Evolutionary conservation across 2,113 vertebrate species (phyloP), one percentile per base, ranked within the genome.

Genomic region (Herpetotheres cachinnans): DNA sequence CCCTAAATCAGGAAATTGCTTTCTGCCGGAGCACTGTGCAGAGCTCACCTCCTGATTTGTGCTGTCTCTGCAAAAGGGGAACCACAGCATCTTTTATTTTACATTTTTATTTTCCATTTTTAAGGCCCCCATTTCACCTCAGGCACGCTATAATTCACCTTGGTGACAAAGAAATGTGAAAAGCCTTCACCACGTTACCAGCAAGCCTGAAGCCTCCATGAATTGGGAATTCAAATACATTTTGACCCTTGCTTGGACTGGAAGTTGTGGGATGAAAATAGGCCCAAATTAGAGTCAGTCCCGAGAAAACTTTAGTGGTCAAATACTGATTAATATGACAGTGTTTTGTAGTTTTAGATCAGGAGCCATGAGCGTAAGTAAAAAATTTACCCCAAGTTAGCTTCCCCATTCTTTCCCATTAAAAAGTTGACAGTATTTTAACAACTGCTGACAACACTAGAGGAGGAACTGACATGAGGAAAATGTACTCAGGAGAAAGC

Each of bases 1-100:
- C 62, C 66, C 62, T 91, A 92, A 89, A 94, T 93, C 93, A 96
- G 85, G 82, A 93, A 94, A 96, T 90, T 88, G 66, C 82, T 90
- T 96, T 93, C 87, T 66, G 80, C 44, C 46, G 70, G 52, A 93
- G 78, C 70, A 76, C 73, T 13, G 11, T 56, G 44, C 63, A 93
- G 70, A 70, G 44, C 44, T 92, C 49, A 36, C 65, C 47, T 80
- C 38, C 81, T 87, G 52, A 93, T 95, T 92, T 91, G 82, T 95
- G 84, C 82, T 73, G 67, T 77, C 70, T 88, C 95, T 80, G 78
- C 82, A 82, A 77, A 86, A 93, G 46, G 11, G 62, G 67, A 94
- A 69, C 78, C 44, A 77, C 63, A 73, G 54, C 46, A 88, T 88
- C 79, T 90, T 94, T 90, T 80, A 77, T 94, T 91, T 85, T 65